Evolutionary conservation across 1,140 invertebrate genomes (phyloP).

Genomic region (Aphis gossypii): DNA sequence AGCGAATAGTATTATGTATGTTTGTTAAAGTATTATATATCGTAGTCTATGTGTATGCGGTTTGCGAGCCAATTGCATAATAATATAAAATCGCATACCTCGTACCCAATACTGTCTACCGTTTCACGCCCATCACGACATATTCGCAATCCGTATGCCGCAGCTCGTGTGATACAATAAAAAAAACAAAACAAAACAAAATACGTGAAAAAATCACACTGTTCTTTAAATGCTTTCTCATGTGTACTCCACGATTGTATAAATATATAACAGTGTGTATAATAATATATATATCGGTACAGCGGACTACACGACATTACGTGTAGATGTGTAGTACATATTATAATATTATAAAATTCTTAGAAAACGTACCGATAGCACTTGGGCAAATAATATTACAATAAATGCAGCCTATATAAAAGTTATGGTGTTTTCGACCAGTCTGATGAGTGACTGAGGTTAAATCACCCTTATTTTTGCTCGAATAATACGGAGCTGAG

Average conservation of each 20-base stretch:
- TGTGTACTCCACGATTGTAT: background rate
- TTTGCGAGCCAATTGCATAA: slow-evolving; percentile 18
- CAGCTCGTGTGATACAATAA: background rate
- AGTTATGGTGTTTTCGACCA: background rate
- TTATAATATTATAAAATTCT: too few species aligned
- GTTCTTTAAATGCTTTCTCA: background rate
- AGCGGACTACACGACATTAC: background rate
- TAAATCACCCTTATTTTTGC: background rate
- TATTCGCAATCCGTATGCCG: slow-evolving; percentile 3
- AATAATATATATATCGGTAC: background rate
- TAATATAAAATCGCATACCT: background rate
- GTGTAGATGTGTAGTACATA: background rate
- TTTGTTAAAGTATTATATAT: background rate
- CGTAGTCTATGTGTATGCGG: slow-evolving; percentile 20
- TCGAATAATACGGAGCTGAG: background rate
- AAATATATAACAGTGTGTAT: background rate
- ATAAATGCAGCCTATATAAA: background rate
- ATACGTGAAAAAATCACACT: background rate
- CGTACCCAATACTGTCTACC: slow-evolving; percentile 32
- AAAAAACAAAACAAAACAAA: background rate
- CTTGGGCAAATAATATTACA: background rate
- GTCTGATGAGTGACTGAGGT: background rate
- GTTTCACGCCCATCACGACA: slow-evolving; percentile 56
- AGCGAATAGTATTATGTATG: background rate
- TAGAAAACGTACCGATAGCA: background rate